These are phyloP conservation scores for Leucophora obtusa DNA, from an alignment of 2,888 invertebrate genomes.

Conservation along the genomic window DNA sequence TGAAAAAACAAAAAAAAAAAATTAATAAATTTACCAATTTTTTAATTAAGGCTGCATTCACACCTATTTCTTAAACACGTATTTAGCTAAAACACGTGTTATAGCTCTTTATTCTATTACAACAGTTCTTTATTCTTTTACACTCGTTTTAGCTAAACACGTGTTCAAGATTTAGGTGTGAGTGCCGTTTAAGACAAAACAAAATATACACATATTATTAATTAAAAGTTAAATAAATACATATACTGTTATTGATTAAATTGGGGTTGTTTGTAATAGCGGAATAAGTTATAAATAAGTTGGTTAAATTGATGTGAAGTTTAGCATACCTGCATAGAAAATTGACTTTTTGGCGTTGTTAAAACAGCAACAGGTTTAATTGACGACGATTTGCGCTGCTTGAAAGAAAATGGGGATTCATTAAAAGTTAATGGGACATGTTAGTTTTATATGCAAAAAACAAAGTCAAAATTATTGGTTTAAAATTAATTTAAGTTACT, in stretches of 20 bases:
- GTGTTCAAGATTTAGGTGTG: too few relatives aligned
- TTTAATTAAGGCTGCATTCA: too few relatives aligned
- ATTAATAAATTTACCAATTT: too few relatives aligned
- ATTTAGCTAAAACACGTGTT: too few relatives aligned
- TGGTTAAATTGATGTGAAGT: constrained; percentile 17
- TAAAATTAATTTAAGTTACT: neutral
- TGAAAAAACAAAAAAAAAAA: too few relatives aligned
- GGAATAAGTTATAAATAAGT: neutral
- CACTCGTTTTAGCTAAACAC: too few relatives aligned
- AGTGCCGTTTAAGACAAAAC: too few relatives aligned
- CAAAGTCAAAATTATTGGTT: neutral
- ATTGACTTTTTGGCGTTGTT: constrained; percentile 75
- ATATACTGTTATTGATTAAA: neutral
- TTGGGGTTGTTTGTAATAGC: neutral
- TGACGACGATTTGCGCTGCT: constrained; percentile 76
- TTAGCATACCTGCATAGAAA: constrained; percentile 77
- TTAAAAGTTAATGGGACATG: constrained; percentile 54
- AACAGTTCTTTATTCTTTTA: too few relatives aligned
- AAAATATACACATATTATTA: neutral
- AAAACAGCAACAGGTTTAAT: constrained; percentile 70
- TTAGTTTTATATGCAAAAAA: constrained; percentile 26
- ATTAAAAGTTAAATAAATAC: neutral
- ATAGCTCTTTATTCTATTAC: too few relatives aligned
- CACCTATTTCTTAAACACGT: too few relatives aligned
- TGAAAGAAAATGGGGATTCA: constrained; percentile 55